A percentile compares a stretch with the other conserved stretches of the same genome.
These are phyloP conservation scores for Ursus arctos DNA, from an alignment of 2,113 vertebrate genomes.

Conservation along the genomic window DNA sequence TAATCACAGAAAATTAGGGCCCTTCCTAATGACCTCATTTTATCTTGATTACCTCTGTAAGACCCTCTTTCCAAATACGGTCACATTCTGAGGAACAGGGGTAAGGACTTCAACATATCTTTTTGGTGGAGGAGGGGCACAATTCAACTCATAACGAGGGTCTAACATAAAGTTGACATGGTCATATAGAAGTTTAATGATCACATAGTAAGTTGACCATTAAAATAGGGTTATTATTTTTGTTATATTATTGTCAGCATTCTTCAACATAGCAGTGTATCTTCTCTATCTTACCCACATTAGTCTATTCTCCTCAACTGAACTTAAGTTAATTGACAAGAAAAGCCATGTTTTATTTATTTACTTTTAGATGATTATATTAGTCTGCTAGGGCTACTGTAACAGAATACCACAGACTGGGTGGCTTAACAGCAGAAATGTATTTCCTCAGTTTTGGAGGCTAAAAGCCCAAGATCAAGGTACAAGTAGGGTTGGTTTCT, in stretches of 20 bases:
- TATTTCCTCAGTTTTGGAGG: neutral
- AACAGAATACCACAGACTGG: neutral
- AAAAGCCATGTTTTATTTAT: neutral
- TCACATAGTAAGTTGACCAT: neutral
- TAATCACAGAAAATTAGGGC: neutral
- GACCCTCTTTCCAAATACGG: neutral
- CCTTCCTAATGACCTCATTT: neutral
- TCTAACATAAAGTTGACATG: neutral
- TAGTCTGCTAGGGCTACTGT: neutral
- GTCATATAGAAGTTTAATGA: neutral
- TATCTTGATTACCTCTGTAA: neutral
- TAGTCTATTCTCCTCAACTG: neutral
- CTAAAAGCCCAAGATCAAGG: neutral
- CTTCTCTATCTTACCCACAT: neutral
- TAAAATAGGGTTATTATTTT: neutral
- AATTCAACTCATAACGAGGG: neutral
- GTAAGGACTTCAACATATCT: neutral
- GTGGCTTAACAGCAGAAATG: neutral
- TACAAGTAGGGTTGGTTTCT: neutral
- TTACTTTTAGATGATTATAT: neutral
- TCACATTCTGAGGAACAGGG: neutral
- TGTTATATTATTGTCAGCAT: neutral
- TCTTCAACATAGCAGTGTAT: neutral
- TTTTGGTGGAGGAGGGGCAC: neutral
- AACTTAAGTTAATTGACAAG: neutral